Evolutionary conservation across 2,113 vertebrate species (phyloP).

Genomic region (Oncorhynchus gorbuscha): DNA sequence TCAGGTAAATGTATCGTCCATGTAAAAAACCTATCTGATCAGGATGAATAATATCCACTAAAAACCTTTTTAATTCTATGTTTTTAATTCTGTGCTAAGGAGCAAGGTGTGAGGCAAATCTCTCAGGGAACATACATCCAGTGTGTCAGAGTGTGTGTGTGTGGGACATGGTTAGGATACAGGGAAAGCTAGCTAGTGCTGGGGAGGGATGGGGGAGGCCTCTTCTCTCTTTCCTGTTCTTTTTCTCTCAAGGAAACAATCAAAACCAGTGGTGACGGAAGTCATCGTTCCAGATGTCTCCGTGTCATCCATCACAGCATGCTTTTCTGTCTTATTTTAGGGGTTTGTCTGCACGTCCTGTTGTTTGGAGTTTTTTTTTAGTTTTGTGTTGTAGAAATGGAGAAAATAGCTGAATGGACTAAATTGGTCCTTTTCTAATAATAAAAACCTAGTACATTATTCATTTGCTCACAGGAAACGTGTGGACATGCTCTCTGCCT

Average conservation of each 20-base stretch:
- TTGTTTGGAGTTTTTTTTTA: too few relatives aligned
- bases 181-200: neutral
- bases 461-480: constrained; percentile 35
- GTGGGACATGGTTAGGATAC: neutral
- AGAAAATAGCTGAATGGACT: constrained; percentile 49
- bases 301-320: constrained; percentile 61
- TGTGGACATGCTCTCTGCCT: constrained; percentile 12
- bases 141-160: neutral
- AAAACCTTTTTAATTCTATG: too few relatives aligned
- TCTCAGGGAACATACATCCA: constrained; percentile 21
- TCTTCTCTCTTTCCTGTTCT: constrained; percentile 58
- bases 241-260: constrained; percentile 72
- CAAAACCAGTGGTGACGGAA: constrained; percentile 64
- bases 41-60: too few relatives aligned
- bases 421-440: constrained; percentile 38
- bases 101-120: constrained; percentile 49
- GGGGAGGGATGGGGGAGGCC: constrained; percentile 7
- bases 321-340: constrained; percentile 68
- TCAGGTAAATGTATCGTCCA: too few relatives aligned
- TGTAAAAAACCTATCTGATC: too few relatives aligned
- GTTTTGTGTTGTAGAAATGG: constrained; percentile 51
- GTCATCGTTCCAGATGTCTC: constrained; percentile 72
- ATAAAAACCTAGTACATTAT: constrained; percentile 51
- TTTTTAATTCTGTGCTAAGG: neutral
- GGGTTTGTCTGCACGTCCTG: too few relatives aligned